phyloP scores from a whole-genome alignment of 2,888 invertebrate species.

The Arrhopalites spinosus region DNA sequence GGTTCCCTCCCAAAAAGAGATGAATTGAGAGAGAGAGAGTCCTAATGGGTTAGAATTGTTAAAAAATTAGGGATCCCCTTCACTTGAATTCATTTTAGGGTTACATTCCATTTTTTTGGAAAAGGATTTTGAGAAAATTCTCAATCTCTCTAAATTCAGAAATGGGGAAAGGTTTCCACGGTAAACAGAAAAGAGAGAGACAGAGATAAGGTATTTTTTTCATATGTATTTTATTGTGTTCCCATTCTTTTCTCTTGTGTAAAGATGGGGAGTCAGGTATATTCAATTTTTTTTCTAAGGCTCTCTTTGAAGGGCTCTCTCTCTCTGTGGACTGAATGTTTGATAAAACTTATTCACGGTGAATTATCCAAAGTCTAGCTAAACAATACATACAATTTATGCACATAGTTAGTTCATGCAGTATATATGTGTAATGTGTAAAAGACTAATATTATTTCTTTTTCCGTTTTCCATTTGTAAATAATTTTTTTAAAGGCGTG shows the following conservation, averaged over 20 bases:
- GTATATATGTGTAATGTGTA: not conserved
- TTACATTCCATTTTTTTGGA: not conserved
- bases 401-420: not conserved
- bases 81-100: not conserved
- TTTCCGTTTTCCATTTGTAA: not conserved
- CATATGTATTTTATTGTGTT: too few species aligned
- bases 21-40: not conserved
- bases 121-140: too few species aligned
- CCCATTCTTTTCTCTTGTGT: too few species aligned
- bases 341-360: not conserved
- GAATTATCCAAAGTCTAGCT: not conserved
- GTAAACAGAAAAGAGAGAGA: too few species aligned
- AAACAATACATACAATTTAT: conserved; percentile 11
- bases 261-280: too few species aligned
- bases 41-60: conserved; percentile 18
- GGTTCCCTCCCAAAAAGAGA: not conserved
- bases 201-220: too few species aligned
- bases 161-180: not conserved
- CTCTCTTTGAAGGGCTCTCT: too few species aligned
- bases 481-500: conserved; percentile 4
- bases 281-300: too few species aligned
- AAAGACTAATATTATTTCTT: too few species aligned
- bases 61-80: conserved; percentile 11
- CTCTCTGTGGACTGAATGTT: too few species aligned
- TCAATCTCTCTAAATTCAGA: conserved; percentile 2